A percentile compares a stretch with the other conserved stretches of the same genome.
Conservation (phyloP, 2,888 invertebrate genomes). For the Ormyrus thymus region DNA sequence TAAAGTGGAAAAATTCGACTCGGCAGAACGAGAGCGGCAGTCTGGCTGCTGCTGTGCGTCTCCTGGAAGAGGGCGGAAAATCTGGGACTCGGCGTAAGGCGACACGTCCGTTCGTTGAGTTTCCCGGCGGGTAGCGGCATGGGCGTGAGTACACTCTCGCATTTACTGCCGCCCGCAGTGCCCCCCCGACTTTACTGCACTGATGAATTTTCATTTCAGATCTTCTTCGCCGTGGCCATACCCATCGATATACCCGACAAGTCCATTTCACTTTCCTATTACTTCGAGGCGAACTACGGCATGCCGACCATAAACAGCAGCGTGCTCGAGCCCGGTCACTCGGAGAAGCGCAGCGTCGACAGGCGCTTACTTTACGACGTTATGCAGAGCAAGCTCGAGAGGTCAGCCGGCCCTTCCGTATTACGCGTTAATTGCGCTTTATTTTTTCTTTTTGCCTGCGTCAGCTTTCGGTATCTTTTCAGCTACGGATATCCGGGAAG, state of each 20-base stretch:
- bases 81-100: constrained; percentile 60
- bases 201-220: constrained; percentile 73
- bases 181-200: background rate
- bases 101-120: constrained; percentile 69
- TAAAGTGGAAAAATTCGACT: background rate
- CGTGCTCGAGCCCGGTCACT: constrained; percentile 58
- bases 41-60: background rate
- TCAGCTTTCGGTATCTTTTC: constrained; percentile 54
- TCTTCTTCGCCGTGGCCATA: constrained; percentile 83
- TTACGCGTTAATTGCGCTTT: no score
- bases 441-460: no score
- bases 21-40: background rate
- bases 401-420: constrained; percentile 72
- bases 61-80: background rate
- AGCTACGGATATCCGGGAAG: constrained; percentile 79
- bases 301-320: constrained; percentile 77
- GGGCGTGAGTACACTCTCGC: constrained; percentile 65
- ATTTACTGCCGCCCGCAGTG: background rate
- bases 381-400: constrained; percentile 77
- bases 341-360: constrained; percentile 76
- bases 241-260: constrained; percentile 83
- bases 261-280: constrained; percentile 83
- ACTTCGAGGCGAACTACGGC: constrained; percentile 84
- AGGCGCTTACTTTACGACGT: constrained; percentile 78
- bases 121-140: constrained; percentile 70